Evolutionary conservation across 2,113 vertebrate species (phyloP).

Genomic region (Engraulis encrasicolus): DNA sequence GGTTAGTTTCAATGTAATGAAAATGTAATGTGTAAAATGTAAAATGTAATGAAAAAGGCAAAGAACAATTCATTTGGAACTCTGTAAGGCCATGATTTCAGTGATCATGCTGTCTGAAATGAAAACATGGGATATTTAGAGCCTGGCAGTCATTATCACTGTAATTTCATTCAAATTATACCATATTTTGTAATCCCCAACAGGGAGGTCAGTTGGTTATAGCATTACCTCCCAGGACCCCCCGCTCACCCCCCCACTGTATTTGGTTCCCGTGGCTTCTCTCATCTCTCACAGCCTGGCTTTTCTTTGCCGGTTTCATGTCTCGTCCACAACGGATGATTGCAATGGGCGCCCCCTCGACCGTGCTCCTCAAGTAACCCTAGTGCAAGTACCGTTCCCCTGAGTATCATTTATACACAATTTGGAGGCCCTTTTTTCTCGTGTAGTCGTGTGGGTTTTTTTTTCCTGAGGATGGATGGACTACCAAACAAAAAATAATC

Average conservation of each 20-base stretch:
- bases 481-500: not conserved
- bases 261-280: not conserved
- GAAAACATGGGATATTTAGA: no score
- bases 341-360: no score
- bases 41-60: no score
- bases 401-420: no score
- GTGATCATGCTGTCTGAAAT: no score
- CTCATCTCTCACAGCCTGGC: not conserved
- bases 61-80: no score
- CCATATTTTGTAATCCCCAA: not conserved
- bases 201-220: not conserved
- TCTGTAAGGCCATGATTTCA: no score
- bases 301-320: not conserved
- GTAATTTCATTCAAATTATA: not conserved
- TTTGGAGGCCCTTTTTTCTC: not conserved
- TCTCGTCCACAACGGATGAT: not conserved
- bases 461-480: not conserved
- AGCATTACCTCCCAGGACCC: not conserved
- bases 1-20: no score
- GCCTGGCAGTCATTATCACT: not conserved
- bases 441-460: not conserved
- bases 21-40: no score
- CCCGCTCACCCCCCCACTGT: no score
- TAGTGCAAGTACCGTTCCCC: not conserved
- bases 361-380: not conserved